Percentiles rank a stretch among this genome's conserved stretches.
phyloP scores from a whole-genome alignment of 2,113 vertebrate genomes.

The Pseudopipra pipra region DNA sequence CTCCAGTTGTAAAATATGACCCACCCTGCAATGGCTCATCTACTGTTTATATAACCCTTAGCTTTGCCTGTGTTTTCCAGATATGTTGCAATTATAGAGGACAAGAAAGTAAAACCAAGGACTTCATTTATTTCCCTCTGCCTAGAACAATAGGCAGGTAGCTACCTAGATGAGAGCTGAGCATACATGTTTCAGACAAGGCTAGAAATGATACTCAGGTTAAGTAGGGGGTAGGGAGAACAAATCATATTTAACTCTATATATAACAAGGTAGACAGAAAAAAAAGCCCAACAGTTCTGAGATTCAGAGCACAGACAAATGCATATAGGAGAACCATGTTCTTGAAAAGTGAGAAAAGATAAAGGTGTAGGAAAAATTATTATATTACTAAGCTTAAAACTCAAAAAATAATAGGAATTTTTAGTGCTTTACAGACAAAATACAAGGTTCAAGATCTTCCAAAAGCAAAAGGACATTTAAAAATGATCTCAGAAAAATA shows the following conservation, averaged over 20 bases:
- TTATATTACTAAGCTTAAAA: background rate
- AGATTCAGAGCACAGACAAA: background rate
- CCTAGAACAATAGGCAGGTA: constrained; percentile 4
- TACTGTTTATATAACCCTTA: constrained; percentile 43
- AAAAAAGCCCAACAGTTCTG: background rate
- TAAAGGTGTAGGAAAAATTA: background rate
- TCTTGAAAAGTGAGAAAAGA: background rate
- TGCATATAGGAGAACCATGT: background rate
- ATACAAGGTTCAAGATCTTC: background rate
- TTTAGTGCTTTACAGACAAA: background rate
- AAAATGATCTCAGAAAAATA: background rate
- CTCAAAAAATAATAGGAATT: background rate
- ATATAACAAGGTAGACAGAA: background rate
- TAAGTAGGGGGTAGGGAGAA: background rate
- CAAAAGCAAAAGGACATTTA: background rate
- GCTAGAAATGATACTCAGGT: background rate
- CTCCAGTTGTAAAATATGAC: constrained; percentile 23
- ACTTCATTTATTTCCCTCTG: background rate
- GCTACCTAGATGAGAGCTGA: background rate
- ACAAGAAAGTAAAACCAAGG: background rate
- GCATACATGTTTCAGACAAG: background rate
- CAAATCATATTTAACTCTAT: background rate
- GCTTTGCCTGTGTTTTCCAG: background rate
- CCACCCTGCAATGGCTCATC: constrained; percentile 33
- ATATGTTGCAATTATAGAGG: background rate